phyloP scores from a whole-genome alignment of 2,797 vertebrate species.

The Kryptopterus vitreolus region DNA sequence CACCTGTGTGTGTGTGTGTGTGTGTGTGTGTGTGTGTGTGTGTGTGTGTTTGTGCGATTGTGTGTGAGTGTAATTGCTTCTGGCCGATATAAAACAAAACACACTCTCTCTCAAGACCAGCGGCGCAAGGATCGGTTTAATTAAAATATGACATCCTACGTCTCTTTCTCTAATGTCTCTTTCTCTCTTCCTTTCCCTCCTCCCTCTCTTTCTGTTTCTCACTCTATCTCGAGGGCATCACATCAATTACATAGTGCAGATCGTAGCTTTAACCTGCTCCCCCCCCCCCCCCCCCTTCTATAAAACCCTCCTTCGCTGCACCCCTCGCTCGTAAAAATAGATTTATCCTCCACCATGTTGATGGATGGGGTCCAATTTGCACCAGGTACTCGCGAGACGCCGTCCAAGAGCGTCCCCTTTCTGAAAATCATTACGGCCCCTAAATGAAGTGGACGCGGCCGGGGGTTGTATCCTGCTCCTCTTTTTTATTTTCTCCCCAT shows the following conservation, averaged over 20 bases:
- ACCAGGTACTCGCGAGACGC: constrained; percentile 35
- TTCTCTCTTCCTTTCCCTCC: constrained; percentile 21
- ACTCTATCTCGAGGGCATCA: constrained; percentile 42
- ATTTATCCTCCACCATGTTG: constrained; percentile 53
- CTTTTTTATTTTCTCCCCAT: constrained; percentile 31
- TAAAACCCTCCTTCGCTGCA: constrained; percentile 18
- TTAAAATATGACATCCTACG: constrained; percentile 57
- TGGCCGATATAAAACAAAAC: constrained; percentile 49
- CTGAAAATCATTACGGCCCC: constrained; percentile 57
- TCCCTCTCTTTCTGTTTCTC: constrained; percentile 14
- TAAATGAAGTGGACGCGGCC: constrained; percentile 61
- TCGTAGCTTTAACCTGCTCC: constrained; percentile 42
- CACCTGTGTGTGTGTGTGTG: constrained; percentile 20
- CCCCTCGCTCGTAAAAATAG: constrained; percentile 54
- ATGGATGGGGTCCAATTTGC: constrained; percentile 57
- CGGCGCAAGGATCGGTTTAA: constrained; percentile 50
- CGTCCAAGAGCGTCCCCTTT: constrained; percentile 53
- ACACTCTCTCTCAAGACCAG: constrained; percentile 31
- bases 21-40: constrained; percentile 15
- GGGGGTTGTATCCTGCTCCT: constrained; percentile 2
- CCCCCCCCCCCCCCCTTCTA: neutral
- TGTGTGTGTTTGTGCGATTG: neutral
- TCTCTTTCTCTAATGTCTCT: constrained; percentile 49
- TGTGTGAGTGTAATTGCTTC: constrained; percentile 44
- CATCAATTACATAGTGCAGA: constrained; percentile 53